Evolutionary conservation across 2,113 vertebrate species (phyloP), one percentile per base, ranked within the genome.

Genomic region (Brachionichthys hirsutus): DNA sequence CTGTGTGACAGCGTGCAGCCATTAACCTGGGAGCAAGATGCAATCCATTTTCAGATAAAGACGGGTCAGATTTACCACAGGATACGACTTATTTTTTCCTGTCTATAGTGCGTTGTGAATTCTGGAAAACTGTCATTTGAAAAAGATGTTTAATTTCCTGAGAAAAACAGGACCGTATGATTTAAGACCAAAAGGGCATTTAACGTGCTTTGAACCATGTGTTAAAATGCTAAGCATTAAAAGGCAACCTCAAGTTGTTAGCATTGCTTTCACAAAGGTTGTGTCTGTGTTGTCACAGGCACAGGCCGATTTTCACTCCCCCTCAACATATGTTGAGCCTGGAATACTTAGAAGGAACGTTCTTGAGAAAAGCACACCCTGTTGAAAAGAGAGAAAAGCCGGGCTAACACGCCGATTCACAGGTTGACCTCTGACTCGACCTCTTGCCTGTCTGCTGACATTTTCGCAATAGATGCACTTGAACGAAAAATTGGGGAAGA

Each of bases 391-490:
- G 54, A 89, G 76, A 88, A 89, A 90, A 87, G 83, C 82, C 70
- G 70, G 75, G 75, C 83, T 79, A 78, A 87, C 87, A 66, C 41
- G 34, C 6, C 47, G 54, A 83, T 83, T 88, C 85, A 78, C 70
- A n/a, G 62, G 45, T 40, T 68, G 86, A 86, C 89, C 89, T 75
- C 67, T 71, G 86, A 77, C 57, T 68, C 18, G 90, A 92, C 90
- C 90, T 81, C 70, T 69, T 49, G 86, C 82, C 85, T 90, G 87
- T 89, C 90, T 88, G 89, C 87, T 91, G 90, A 91, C 89, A 90
- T 89, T 88, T 87, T 87, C 45, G 87, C 88, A 85, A 83, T 84
- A 78, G 87, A 87, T 81, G 79, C 86, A 87, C 89, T 88, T 90
- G 89, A 89, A 89, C 66, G 55, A 83, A 87, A 74, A 76, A 74